Evolutionary conservation across 2,888 invertebrate genomes (phyloP), one percentile per base, ranked within the genome.

Genomic region (Parasteatoda lunata): DNA sequence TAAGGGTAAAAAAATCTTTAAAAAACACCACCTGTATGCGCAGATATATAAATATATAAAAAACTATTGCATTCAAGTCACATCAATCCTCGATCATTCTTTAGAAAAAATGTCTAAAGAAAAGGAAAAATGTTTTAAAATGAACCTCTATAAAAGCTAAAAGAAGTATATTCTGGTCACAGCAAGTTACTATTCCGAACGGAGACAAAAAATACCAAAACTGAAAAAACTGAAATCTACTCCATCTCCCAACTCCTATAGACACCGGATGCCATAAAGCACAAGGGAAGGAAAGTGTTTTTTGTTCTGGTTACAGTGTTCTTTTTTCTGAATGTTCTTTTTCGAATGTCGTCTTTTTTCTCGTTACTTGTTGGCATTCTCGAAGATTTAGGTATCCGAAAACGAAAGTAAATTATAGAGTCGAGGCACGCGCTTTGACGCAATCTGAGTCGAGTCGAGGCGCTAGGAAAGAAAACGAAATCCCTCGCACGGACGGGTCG

Each of bases 321-420:
- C 30, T 30, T 30, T 30, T 59, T 59, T 59, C 59, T 7, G 9
- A 13, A 59, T 59, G 59, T 59, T 59, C 3, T 59, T 59, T 59
- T 68, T 30, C 30, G 9, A 5, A 5, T 47, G n/a, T n/a, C 51
- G n/a, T 51, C 66, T 49, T 82, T 76, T 80, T 82, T 76, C 70
- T 70, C 45, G 82, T 84, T 77, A 84, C 83, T 84, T 84, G 83
- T 84, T 84, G 83, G 77, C 71, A 77, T 84, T 84, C 83, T 70
- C 64, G 71, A 84, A 84, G 83, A 84, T 84, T 84, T 84, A 84
- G 77, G 83, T 66, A 59, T 68, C 71, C 70, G 83, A 71, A 65
- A 30, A 77, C 77, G 77, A 71, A 72, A 84, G 83, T 84, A 77
- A 84, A 84, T 84, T 84, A 84, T 72, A 84, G 77, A 84, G 83